Evolutionary conservation across 2,113 vertebrate genomes (phyloP).

Genomic region (Phyllopteryx taeniolatus): DNA sequence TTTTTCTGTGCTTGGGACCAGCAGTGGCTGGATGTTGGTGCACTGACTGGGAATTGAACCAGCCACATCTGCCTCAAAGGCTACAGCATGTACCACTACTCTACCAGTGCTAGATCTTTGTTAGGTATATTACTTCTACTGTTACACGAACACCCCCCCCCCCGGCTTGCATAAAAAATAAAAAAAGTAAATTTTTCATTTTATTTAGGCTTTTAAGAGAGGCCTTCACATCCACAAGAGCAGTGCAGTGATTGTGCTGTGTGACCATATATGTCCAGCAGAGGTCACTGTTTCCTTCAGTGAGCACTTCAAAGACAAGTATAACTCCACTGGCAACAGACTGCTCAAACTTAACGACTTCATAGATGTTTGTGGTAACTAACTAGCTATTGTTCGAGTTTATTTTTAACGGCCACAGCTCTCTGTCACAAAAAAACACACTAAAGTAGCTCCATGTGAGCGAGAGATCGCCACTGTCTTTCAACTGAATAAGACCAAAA

Average conservation of each 20-base stretch:
- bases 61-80: no score
- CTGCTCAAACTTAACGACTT: neutral
- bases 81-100: no score
- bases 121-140: no score
- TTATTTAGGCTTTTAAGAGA: no score
- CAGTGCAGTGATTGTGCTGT: neutral
- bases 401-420: neutral
- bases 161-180: no score
- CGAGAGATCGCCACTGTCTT: neutral
- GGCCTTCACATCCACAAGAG: no score
- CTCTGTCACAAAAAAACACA: neutral
- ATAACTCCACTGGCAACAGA: neutral
- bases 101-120: no score
- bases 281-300: slow-evolving; percentile 41
- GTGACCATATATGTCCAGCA: slow-evolving; percentile 30
- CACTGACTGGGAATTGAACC: no score
- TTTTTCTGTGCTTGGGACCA: no score
- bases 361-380: neutral
- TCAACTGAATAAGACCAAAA: neutral
- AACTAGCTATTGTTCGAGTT: neutral
- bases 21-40: no score
- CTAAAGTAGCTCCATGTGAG: neutral
- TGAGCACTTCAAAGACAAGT: neutral
- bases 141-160: no score
- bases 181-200: no score